Base-by-base conservation (phyloP, 2,888 invertebrate species). In the Chymomyza amoena region DNA sequence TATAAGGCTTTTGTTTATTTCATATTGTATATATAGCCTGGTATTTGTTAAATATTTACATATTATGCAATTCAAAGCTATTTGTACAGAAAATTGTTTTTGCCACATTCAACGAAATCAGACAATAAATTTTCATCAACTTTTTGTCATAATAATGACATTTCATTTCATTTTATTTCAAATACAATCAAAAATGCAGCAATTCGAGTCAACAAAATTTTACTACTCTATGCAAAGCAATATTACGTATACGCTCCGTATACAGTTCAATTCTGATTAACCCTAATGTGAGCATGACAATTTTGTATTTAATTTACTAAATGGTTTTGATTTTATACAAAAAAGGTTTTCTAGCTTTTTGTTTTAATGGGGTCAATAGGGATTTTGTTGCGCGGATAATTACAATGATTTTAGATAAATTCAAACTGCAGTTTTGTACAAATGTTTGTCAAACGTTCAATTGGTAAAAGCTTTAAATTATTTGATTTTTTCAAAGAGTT, bases 31-130 rank as follows among this genome's bases (percentile, higher is more conserved):
- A 56, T 62, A 64, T 66, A 60, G 68, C 69, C 66, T 67, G 59
- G 9, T 77, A 71, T 82, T 84, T 87, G 70, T 79, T 68, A 64
- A 70, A 70, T 64, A 84, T 84, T 76, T 83, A 52, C 69, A 76
- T 70, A 75, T 63, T 66, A 45, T 13, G 13, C 13, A 45, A 45
- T 45, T 13, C 39, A 45, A 13, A 13, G 39, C 39, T 45, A 45
- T 45, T 45, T 59, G 59, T 10, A 25, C 18, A 13, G 6, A 5
- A 32, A 59, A 59, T 25, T 59, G 28, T 59, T 59, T 59, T 13
- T 45, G 39, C 39, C 39, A 45, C 39, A 45, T 45, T 13, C 13
- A 10, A 4, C 39, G 10, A 3, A 45, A 10, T 13, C 13, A 45
- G 39, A 45, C 39, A 45, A 45, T 45, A 45, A 45, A 45, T 45